Evolutionary conservation across 2,888 invertebrate genomes (phyloP).

Genomic region (Pterostichus madidus): DNA sequence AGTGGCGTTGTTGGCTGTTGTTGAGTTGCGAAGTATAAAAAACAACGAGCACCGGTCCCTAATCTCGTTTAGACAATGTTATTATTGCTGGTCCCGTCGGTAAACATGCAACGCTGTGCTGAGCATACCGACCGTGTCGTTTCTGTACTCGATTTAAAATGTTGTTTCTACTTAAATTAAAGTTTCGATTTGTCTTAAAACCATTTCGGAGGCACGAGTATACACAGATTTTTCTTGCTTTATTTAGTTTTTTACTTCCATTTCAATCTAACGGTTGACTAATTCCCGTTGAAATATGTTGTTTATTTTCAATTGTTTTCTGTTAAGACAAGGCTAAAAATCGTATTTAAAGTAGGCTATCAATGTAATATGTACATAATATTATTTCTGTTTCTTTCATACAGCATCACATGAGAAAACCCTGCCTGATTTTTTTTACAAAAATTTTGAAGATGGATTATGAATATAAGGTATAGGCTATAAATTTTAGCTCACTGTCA

Average conservation of each 20-base stretch:
- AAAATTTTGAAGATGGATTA: too few relatives aligned
- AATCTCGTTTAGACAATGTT: constrained; percentile 65
- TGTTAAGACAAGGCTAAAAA: too few relatives aligned
- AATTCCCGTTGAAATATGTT: constrained; percentile 11
- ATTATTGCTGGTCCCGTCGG: constrained; percentile 57
- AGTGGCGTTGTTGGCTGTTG: constrained; percentile 6
- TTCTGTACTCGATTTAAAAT: constrained; percentile 54
- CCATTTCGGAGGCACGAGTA: constrained; percentile 51
- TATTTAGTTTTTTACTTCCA: constrained; percentile 38
- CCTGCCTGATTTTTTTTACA: too few relatives aligned
- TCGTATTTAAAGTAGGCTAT: too few relatives aligned
- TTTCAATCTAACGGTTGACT: constrained; percentile 48
- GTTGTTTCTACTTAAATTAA: constrained; percentile 61
- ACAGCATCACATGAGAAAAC: too few relatives aligned
- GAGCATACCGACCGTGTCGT: constrained; percentile 18
- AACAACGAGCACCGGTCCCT: constrained; percentile 46
- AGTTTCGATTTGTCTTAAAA: constrained; percentile 65
- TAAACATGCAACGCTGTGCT: constrained; percentile 57
- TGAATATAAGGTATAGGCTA: too few relatives aligned
- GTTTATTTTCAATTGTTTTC: constrained; percentile 7
- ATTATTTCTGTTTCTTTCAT: too few relatives aligned
- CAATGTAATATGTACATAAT: too few relatives aligned
- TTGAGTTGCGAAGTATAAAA: constrained; percentile 38
- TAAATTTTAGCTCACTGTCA: too few relatives aligned
- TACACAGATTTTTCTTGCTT: constrained; percentile 15